These are phyloP conservation scores for Selenia dentaria DNA, from an alignment of 2,888 invertebrate species.

Conservation along the genomic window DNA sequence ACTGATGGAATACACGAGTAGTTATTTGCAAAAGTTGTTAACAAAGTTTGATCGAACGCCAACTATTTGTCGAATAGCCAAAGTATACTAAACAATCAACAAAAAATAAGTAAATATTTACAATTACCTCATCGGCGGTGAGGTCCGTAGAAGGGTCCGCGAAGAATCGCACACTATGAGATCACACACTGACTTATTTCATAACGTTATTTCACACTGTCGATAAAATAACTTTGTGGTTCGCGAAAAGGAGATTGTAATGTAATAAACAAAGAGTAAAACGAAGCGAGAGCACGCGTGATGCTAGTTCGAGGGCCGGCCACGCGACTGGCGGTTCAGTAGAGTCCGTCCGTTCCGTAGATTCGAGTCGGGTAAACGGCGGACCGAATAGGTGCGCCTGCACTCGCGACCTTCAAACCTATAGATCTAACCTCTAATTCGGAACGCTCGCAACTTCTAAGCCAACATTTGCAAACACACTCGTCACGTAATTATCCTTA, in stretches of 20 bases:
- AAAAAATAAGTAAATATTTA: conserved; percentile 24
- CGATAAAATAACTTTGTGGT: conserved; percentile 13
- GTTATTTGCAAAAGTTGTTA: conserved; percentile 7
- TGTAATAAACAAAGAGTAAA: neutral
- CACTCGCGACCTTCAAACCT: conserved; percentile 44
- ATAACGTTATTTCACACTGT: neutral
- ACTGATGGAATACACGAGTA: too few species aligned
- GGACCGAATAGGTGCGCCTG: conserved; percentile 46
- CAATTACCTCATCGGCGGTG: conserved; percentile 26
- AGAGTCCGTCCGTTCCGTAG: neutral
- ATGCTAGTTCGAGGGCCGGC: conserved; percentile 37
- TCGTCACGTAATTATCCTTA: conserved; percentile 21
- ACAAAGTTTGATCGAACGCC: conserved; percentile 15
- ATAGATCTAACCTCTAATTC: conserved; percentile 22
- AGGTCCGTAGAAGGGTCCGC: conserved; percentile 10
- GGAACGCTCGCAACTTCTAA: conserved; percentile 18
- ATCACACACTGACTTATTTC: conserved; percentile 21
- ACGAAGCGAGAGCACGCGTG: conserved; percentile 12
- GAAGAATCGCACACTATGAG: conserved; percentile 4
- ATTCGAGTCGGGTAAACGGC: conserved; percentile 7
- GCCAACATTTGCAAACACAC: conserved; percentile 15
- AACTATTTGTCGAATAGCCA: conserved; percentile 3
- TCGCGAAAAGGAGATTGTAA: conserved; percentile 10
- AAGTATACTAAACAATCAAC: conserved; percentile 10
- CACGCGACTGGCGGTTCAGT: conserved; percentile 49